A percentile compares a stretch with the other conserved stretches of the same genome.
phyloP scores from a whole-genome alignment of 2,797 vertebrate genomes.

The Etheostoma nigrum region DNA sequence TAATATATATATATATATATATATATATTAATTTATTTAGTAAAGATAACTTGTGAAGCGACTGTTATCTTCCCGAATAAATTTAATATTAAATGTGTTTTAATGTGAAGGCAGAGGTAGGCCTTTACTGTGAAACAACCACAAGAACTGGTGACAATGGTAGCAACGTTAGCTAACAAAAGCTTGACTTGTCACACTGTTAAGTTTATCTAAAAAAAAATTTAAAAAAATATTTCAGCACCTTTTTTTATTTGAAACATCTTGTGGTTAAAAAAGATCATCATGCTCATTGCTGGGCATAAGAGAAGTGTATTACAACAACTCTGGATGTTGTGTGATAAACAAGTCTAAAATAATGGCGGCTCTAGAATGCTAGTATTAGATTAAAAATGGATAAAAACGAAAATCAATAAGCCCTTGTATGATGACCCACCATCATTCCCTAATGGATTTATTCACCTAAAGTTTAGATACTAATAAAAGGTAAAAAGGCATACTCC shows the following conservation, averaged over 20 bases:
- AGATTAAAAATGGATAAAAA: neutral
- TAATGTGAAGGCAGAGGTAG: neutral
- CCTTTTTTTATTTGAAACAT: too few relatives aligned
- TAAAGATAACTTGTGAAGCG: too few relatives aligned
- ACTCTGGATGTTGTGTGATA: neutral
- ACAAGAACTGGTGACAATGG: neutral
- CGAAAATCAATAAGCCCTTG: neutral
- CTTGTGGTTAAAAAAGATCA: too few relatives aligned
- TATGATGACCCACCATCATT: neutral
- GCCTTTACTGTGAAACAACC: constrained; percentile 1
- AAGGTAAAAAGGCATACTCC: neutral
- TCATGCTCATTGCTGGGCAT: neutral
- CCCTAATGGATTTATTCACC: neutral
- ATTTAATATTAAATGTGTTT: neutral
- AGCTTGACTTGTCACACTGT: neutral
- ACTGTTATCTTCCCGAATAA: too few relatives aligned
- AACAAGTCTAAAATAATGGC: neutral
- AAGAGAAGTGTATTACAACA: neutral
- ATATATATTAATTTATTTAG: too few relatives aligned
- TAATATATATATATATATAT: too few relatives aligned
- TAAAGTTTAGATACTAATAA: neutral
- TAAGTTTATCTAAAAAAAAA: neutral
- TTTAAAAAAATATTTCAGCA: too few relatives aligned
- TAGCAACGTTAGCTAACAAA: neutral
- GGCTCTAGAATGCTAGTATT: neutral